Evolutionary conservation across 1,140 invertebrate species (phyloP).

Genomic region (Drosophila lacteicornis): DNA sequence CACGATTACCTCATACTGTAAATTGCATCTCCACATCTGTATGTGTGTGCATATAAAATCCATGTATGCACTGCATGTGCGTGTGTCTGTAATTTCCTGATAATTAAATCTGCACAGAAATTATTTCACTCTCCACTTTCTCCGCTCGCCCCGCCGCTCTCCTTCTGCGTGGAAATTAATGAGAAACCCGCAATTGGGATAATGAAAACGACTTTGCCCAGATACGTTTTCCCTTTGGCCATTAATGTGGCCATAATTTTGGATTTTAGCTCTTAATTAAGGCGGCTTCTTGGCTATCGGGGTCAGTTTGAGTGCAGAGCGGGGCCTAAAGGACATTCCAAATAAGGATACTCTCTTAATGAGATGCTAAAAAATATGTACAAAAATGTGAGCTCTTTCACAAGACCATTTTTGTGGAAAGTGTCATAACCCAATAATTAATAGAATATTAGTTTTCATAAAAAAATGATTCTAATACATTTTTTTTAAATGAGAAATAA

Average conservation of each 20-base stretch:
- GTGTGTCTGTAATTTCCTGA: slow-evolving; percentile 55
- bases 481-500: too few species aligned
- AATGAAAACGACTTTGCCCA: slow-evolving; percentile 61
- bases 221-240: slow-evolving; percentile 13
- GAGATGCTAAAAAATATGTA: not conserved
- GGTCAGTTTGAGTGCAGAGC: slow-evolving; percentile 32
- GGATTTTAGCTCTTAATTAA: slow-evolving; percentile 60
- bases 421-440: not conserved
- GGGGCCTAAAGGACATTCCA: not conserved
- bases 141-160: not conserved
- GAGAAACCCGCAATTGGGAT: slow-evolving; percentile 51
- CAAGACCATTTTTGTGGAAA: not conserved
- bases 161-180: slow-evolving; percentile 48
- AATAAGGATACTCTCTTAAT: not conserved
- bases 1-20: slow-evolving; percentile 74
- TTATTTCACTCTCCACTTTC: slow-evolving; percentile 43
- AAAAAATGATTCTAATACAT: too few species aligned
- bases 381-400: not conserved
- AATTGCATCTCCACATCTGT: slow-evolving; percentile 58
- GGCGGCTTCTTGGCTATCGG: slow-evolving; percentile 17
- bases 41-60: slow-evolving; percentile 15
- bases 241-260: slow-evolving; percentile 13
- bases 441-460: too few species aligned
- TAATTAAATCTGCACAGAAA: slow-evolving; percentile 72
- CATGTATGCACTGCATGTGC: slow-evolving; percentile 1